Evolutionary conservation across 2,797 vertebrate genomes (phyloP), one percentile per base, ranked within the genome.

Genomic region (Microctenopoma steveboyesi): DNA sequence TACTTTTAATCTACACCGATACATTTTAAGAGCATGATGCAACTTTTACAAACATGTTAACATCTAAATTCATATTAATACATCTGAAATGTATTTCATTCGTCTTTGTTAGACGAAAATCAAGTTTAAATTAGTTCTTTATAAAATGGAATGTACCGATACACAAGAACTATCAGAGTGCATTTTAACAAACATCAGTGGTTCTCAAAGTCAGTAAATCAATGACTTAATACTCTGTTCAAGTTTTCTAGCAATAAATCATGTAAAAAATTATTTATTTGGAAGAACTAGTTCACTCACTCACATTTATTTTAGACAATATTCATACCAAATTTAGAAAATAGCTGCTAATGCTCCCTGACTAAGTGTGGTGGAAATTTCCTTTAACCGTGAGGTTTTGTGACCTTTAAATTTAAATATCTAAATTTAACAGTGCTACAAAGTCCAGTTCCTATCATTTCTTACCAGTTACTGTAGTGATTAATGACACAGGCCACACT

Each of bases 41-140:
- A 4, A 30, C 52, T 43, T 79, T 39, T 30, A 54, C 13, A 46
- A 54, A 10, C 48, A 70, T 13, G 5, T 52, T 57, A 51, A 64
- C 8, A 76, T 15, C 18, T 37, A 59, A 55, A 7, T 47, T 46
- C 12, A 0, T 14, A 15, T 48, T 73, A 72, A 83, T 48, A 78
- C 53, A 53, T 79, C 62, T 74, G 49, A 85, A 87, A 81, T 85
- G 59, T 5, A 30, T 64, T 59, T 69, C 22, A 69, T 70, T 67
- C 5, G 72, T n/a, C 52, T 63, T 57, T 61, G 18, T 4, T 66
- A n/a, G 16, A 51, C 28, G 47, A 39, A 46, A 55, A 56, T 22
- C 28, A 11, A 37, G 3, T 43, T 66, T 22, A 22, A 22, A 49
- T 37, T 12, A 52, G 16, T 58, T 6, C 13, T 64, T 61, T 18